Evolutionary conservation across 2,113 vertebrate species (phyloP).

Genomic region (Microcebus tavaratra): DNA sequence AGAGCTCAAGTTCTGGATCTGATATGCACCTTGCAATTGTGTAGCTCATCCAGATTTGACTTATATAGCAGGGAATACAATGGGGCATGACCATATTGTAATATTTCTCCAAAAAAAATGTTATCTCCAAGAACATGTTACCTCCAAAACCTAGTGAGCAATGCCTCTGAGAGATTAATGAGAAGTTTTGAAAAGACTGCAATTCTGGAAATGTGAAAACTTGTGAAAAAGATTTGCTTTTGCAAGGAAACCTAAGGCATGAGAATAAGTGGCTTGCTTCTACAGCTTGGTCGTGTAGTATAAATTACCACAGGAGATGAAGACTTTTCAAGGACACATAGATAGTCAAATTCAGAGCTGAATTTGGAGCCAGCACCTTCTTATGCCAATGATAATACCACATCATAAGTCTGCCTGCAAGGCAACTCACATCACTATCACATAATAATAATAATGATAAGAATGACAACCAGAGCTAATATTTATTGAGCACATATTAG

Average conservation of each 20-base stretch:
- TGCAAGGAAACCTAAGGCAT: not conserved
- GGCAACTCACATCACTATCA: not conserved
- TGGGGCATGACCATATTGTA: not conserved
- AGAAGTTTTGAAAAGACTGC: not conserved
- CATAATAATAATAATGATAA: not conserved
- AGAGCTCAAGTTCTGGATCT: not conserved
- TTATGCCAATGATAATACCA: not conserved
- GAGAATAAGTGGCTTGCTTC: not conserved
- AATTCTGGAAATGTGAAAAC: not conserved
- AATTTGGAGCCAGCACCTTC: not conserved
- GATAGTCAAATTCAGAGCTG: not conserved
- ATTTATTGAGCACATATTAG: not conserved
- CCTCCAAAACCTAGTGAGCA: not conserved
- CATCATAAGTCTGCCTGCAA: constrained; percentile 9
- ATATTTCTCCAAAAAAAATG: not conserved
- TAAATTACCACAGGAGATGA: not conserved
- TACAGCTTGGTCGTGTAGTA: not conserved
- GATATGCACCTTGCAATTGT: not conserved
- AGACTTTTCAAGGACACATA: not conserved
- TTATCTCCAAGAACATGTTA: not conserved
- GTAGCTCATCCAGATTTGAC: not conserved
- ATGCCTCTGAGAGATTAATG: not conserved
- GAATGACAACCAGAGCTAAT: not conserved
- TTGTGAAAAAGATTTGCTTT: not conserved
- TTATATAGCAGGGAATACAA: not conserved